Percentiles rank a stretch among this genome's conserved stretches.
Evolutionary conservation across 2,888 invertebrate species (phyloP).

Genomic region (Ornithoptera priamus): DNA sequence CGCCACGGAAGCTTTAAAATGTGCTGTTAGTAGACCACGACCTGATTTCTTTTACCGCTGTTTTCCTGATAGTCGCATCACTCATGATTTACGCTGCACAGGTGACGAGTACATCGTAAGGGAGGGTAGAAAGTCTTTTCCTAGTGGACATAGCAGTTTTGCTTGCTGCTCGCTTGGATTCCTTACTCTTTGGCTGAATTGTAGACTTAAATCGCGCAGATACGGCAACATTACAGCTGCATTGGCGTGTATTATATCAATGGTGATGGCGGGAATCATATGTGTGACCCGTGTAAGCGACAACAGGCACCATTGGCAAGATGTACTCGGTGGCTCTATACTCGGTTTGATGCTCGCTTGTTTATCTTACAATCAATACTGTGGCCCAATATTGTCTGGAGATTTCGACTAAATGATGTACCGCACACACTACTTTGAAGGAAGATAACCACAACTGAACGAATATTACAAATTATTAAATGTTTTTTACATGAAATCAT

Average conservation of each 20-base stretch:
- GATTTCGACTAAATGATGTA: too few species aligned
- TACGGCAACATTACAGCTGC: background rate
- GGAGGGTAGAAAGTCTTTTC: constrained; percentile 92
- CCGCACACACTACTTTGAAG: too few species aligned
- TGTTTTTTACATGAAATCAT: too few species aligned
- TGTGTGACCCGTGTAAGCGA: constrained; percentile 89
- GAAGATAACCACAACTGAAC: too few species aligned
- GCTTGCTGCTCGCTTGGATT: constrained; percentile 88
- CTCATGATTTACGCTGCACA: constrained; percentile 79
- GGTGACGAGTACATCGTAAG: constrained; percentile 80
- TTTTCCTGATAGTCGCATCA: constrained; percentile 84
- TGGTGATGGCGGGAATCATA: constrained; percentile 81
- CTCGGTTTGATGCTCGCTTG: constrained; percentile 83
- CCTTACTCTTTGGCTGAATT: constrained; percentile 84
- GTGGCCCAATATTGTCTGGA: constrained; percentile 38
- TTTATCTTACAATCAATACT: constrained; percentile 85
- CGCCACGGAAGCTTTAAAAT: constrained; percentile 81
- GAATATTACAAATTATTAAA: too few species aligned
- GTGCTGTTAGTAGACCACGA: constrained; percentile 84
- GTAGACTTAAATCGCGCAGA: constrained; percentile 70
- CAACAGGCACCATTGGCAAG: constrained; percentile 94
- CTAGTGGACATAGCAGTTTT: constrained; percentile 92
- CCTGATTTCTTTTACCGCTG: constrained; percentile 92
- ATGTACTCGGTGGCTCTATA: constrained; percentile 84
- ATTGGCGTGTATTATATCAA: constrained; percentile 72